Evolutionary conservation across 2,888 invertebrate species (phyloP), one percentile per base, ranked within the genome.

Genomic region (Atrina japonica): DNA sequence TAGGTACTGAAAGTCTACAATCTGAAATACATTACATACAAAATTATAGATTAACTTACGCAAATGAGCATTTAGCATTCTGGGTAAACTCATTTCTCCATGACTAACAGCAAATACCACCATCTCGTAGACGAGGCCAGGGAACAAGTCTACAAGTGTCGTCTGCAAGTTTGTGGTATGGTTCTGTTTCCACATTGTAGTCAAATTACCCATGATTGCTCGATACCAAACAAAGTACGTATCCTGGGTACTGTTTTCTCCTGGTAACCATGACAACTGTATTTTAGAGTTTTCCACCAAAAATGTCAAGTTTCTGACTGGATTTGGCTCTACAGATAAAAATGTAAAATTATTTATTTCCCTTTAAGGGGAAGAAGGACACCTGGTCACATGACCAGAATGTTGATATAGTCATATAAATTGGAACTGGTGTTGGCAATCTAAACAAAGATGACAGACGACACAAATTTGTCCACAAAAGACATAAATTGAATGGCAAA

Each of bases 51-150:
- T 43, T 43, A n/a, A 71, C 71, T 63, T 67, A 72, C 71, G 25
- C 18, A 72, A 40, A 25, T 67, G 63, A 6, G 59, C 60, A 43
- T 40, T 63, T 3, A 56, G 52, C 29, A 41, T 63, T 41, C 41
- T 63, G 18, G 61, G 71, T 21, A 52, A 23, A 64, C 86, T 84
- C 58, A 70, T 70, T 35, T 80, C 76, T 11, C 63, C 68, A 11
- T 73, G 61, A 52, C 82, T 84, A 50, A 82, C 75, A 6, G 82
- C 80, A 50, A 76, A 77, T 27, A 86, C 81, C 30, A 80, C 74
- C 23, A 86, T 67, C 58, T 83, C 77, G 72, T 84, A 86, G 61
- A 59, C 66, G 60, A 84, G 82, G n/a, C 86, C 86, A 9, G 84
- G 82, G 63, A 84, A 83, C 43, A 83, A 65, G 18, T 75, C 75